Evolutionary conservation across 2,797 vertebrate species (phyloP).

Genomic region (Distichodus sexfasciatus): DNA sequence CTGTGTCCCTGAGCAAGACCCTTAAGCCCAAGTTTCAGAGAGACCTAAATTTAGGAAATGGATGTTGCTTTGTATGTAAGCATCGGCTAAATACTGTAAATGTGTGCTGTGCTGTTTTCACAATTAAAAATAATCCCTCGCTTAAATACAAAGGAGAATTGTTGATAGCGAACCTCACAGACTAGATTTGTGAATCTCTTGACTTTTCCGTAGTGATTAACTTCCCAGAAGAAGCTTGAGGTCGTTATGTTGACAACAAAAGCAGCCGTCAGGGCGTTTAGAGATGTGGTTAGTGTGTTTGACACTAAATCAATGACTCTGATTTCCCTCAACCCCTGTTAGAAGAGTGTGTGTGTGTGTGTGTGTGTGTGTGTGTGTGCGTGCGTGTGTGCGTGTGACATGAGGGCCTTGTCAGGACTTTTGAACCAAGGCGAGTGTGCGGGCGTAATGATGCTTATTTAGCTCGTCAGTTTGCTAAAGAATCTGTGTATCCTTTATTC

Average conservation of each 20-base stretch:
- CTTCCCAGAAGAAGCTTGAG: not conserved
- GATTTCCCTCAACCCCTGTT: not conserved
- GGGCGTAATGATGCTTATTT: not conserved
- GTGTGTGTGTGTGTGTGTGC: constrained; percentile 1
- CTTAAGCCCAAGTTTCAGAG: too few relatives aligned
- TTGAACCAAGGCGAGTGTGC: not conserved
- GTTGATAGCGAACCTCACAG: too few relatives aligned
- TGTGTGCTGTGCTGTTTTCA: too few relatives aligned
- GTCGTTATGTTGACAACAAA: not conserved
- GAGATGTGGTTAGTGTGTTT: constrained; percentile 7
- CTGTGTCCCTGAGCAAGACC: too few relatives aligned
- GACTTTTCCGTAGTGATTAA: constrained; percentile 7
- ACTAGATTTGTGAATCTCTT: not conserved
- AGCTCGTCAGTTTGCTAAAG: not conserved
- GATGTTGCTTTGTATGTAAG: too few relatives aligned
- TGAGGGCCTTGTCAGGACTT: constrained; percentile 5
- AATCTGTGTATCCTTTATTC: too few relatives aligned
- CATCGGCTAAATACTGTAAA: too few relatives aligned
- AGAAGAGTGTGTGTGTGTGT: not conserved
- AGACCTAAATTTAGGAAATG: too few relatives aligned
- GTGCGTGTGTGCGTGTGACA: too few relatives aligned
- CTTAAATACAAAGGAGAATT: too few relatives aligned
- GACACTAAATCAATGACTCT: constrained; percentile 21
- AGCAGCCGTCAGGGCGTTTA: not conserved
- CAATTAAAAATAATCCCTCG: too few relatives aligned